A percentile compares a stretch with the other conserved stretches of the same genome.
These are phyloP conservation scores for Eupithecia centaureata DNA, from an alignment of 2,888 invertebrate species.

Conservation along the genomic window DNA sequence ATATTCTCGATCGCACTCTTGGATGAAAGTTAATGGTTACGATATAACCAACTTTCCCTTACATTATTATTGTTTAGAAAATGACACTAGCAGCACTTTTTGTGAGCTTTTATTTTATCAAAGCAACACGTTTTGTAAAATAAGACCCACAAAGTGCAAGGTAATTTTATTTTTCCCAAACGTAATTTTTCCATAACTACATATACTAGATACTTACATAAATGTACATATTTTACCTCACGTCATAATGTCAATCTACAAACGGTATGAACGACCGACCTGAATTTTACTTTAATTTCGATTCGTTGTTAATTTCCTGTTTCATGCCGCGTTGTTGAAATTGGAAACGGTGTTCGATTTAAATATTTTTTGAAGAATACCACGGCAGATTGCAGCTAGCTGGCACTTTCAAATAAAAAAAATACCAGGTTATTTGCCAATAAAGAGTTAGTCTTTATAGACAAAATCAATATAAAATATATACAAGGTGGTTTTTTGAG, in stretches of 20 bases:
- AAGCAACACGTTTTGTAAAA: background rate
- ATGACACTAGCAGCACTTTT: no score
- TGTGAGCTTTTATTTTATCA: background rate
- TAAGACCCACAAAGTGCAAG: background rate
- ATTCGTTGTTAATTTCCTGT: background rate
- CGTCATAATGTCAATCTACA: background rate
- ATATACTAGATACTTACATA: background rate
- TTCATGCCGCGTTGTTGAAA: background rate
- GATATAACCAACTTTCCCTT: no score
- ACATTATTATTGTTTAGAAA: no score
- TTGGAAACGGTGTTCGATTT: background rate
- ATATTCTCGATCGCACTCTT: no score
- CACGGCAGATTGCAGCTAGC: background rate
- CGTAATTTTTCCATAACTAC: background rate
- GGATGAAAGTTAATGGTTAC: no score
- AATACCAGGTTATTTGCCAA: no score
- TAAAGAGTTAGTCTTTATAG: no score
- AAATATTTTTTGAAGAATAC: background rate
- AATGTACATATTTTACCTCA: background rate
- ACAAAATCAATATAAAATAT: no score
- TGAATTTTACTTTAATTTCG: background rate
- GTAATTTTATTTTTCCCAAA: background rate
- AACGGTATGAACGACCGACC: background rate
- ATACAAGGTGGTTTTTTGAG: no score
- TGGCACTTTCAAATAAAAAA: background rate